Evolutionary conservation across 2,113 vertebrate species (phyloP), one percentile per base, ranked within the genome.

Genomic region (Larimichthys polyactis): DNA sequence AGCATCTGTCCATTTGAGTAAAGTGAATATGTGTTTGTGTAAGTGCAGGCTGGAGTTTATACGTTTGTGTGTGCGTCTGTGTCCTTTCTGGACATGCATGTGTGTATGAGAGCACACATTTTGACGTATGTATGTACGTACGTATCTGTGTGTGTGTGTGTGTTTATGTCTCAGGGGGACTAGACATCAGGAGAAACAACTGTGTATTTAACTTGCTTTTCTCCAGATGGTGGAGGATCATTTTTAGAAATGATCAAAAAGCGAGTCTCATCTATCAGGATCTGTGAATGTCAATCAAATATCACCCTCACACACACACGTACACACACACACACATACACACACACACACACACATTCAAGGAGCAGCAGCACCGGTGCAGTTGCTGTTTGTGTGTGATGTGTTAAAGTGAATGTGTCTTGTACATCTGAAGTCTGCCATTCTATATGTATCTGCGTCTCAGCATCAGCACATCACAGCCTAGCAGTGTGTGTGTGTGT

Each of bases 191-290:
- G 93, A 93, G 92, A 88, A 93, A 93, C 93, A 90, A 93, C 91
- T 94, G 94, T 93, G 89, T 94, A 84, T 94, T 95, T 95, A 95
- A 94, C 93, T 94, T 94, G 85, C 87, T 95, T 88, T 89, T 91
- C 90, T 94, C 91, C 93, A 95, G 94, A 95, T 94, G 93, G 92
- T 77, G 84, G 79, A 88, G 83, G 86, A 92, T 92, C 87, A 91
- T 89, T 89, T 89, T 91, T 83, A 74, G 79, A 88, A 82, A 91
- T 75, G 54, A 89, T 91, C 87, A 91, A 89, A 90, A 91, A 84
- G 76, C 22, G 7, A 80, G 79, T 66, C 78, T 79, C 81, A 79
- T 92, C 74, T 76, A 83, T 81, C 84, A 83, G 76, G 84, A 90
- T 84, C 67, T 87, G 78, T 54, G 76, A 76, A 75, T 90, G 93